Evolutionary conservation across 1,140 invertebrate genomes (phyloP).

Genomic region (Leptinotarsa texana): DNA sequence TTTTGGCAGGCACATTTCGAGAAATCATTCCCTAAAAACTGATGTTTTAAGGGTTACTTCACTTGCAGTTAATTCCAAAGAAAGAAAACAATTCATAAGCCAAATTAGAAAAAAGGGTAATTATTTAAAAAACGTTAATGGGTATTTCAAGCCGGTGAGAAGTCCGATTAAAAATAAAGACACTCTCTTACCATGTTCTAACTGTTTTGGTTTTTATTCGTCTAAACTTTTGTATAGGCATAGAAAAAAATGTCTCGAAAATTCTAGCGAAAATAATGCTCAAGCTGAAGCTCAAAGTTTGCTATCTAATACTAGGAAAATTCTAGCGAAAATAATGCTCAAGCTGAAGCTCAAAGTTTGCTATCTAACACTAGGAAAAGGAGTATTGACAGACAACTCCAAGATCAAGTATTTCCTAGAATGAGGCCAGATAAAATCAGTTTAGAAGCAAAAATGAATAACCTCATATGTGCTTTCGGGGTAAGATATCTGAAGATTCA

Average conservation of each 20-base stretch:
- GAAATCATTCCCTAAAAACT: slow-evolving; percentile 27
- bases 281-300: slow-evolving; percentile 10
- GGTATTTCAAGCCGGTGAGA: slow-evolving; percentile 15
- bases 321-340: background rate
- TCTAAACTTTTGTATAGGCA: slow-evolving; percentile 20
- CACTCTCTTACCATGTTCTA: background rate
- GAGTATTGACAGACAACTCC: slow-evolving; percentile 25
- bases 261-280: background rate
- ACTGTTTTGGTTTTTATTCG: slow-evolving; percentile 14
- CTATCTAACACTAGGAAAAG: slow-evolving; percentile 8
- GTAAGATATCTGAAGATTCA: slow-evolving; percentile 34
- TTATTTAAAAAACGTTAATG: slow-evolving; percentile 21
- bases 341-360: slow-evolving; percentile 4
- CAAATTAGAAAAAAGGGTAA: slow-evolving; percentile 28
- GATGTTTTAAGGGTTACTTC: background rate
- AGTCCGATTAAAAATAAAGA: background rate
- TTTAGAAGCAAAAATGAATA: slow-evolving; percentile 39
- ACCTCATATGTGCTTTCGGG: slow-evolving; percentile 37
- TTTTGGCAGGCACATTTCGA: slow-evolving; percentile 29
- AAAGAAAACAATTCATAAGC: slow-evolving; percentile 22
- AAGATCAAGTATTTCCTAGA: slow-evolving; percentile 37
- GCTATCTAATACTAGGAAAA: slow-evolving; percentile 3
- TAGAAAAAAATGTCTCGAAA: background rate
- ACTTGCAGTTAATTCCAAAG: background rate
- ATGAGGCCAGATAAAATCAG: slow-evolving; percentile 43